Base-by-base conservation (phyloP, 2,113 vertebrate species). In the Pluvialis apricaria region DNA sequence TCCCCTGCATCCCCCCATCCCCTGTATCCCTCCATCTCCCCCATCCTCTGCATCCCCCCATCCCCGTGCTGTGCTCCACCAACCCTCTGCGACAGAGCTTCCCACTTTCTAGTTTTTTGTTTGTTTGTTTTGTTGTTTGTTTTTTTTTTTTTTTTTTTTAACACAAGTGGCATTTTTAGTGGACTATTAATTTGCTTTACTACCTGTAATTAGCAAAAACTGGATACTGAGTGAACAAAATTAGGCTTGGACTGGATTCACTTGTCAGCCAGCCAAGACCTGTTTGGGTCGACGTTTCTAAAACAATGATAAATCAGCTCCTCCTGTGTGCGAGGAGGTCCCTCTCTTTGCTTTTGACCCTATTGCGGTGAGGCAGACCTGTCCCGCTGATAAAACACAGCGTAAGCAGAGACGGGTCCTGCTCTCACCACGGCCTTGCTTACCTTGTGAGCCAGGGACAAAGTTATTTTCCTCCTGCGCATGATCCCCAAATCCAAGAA, bases 221-320 rank as follows among this genome's bases (percentile, higher is more conserved):
- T 36, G 70, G 69, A 19, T 65, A 34, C 29, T 2, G 76, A 93
- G 83, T 3, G 86, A 58, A 34, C 42, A 19, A 73, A 86, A 76
- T 22, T 38, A 79, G 42, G 29, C 34, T 94, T 70, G 78, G 81
- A 32, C 38, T 10, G 68, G 64, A 25, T 79, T 86, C 69, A 9
- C 44, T 51, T 34, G 62, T 91, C 79, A 42, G 81, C 3, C 38
- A 26, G 89, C 90, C 70, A 61, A 91, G 92, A 40, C 29, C 64
- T 34, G n/a, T 21, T 62, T 66, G 94, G 72, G 82, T 15, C 36
- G 68, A 70, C 15, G 11, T 90, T 92, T 76, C 55, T 29, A 38
- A 83, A 95, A 29, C 18, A 6, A 18, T 88, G 96, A 93, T 95
- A 70, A 94, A 92, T 95, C 12, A 2, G 44, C 58, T 86, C 32